Percentiles rank a stretch among this genome's conserved stretches.
These are phyloP conservation scores for Brenthis daphne DNA, from an alignment of 2,888 invertebrate genomes.

Conservation along the genomic window DNA sequence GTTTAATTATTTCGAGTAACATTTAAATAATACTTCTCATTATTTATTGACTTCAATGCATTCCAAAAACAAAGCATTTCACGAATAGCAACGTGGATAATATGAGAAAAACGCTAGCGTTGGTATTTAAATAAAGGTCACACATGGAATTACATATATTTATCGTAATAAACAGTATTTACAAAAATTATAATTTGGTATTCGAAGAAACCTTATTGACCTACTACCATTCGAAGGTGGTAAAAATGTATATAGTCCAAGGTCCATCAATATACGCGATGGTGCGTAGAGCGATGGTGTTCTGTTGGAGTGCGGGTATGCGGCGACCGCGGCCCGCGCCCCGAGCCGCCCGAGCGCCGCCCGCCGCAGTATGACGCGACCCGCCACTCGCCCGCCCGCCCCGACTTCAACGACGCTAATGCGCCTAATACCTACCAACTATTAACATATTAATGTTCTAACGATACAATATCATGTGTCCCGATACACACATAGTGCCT, in stretches of 20 bases:
- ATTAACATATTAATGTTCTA: constrained; percentile 40
- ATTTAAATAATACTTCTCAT: neutral
- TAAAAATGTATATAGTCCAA: constrained; percentile 65
- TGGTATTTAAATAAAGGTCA: constrained; percentile 29
- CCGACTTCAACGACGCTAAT: constrained; percentile 39
- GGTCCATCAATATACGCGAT: constrained; percentile 75
- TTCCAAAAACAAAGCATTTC: neutral
- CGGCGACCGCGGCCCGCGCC: constrained; percentile 48
- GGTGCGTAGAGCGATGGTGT: constrained; percentile 58
- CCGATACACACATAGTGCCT: constrained; percentile 59
- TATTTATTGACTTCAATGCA: neutral
- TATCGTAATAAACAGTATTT: neutral
- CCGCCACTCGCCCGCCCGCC: constrained; percentile 65
- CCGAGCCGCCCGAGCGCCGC: constrained; percentile 44
- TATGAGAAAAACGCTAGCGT: constrained; percentile 1
- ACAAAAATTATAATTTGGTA: constrained; percentile 19
- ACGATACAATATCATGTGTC: constrained; percentile 44
- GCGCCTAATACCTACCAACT: constrained; percentile 39
- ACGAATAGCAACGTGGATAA: neutral
- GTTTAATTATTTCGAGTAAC: neutral
- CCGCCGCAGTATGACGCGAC: constrained; percentile 77
- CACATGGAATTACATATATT: constrained; percentile 7
- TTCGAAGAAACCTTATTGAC: constrained; percentile 29
- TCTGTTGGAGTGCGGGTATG: constrained; percentile 50
- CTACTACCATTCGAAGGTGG: constrained; percentile 40